phyloP scores from a whole-genome alignment of 2,113 vertebrate species.

The Coregonus clupeaformis region DNA sequence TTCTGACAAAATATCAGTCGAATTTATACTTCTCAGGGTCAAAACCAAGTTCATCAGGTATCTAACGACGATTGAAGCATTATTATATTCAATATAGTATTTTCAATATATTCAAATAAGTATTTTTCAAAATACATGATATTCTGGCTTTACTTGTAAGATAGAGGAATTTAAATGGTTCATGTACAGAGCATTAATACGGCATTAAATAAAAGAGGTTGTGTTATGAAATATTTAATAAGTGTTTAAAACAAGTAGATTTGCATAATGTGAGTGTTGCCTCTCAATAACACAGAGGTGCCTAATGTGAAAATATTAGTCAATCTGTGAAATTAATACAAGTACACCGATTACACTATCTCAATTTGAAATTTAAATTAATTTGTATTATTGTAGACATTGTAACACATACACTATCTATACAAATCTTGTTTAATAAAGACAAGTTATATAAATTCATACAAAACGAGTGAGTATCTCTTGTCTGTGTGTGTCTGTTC shows the following conservation, averaged over 20 bases:
- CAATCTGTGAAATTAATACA: constrained; percentile 56
- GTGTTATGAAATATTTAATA: neutral
- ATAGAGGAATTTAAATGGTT: neutral
- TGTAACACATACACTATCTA: constrained; percentile 39
- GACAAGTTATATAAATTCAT: neutral
- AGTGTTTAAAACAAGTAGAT: constrained; percentile 13
- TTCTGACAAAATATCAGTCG: neutral
- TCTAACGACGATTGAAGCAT: too few species aligned
- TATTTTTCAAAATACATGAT: neutral
- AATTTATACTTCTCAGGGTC: neutral
- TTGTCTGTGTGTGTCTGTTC: neutral
- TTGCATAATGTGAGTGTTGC: constrained; percentile 3
- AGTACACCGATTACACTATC: neutral
- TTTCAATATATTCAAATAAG: neutral
- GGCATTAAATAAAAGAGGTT: neutral
- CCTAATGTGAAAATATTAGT: constrained; percentile 35
- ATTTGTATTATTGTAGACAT: constrained; percentile 18
- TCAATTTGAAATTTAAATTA: constrained; percentile 31
- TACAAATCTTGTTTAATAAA: constrained; percentile 3
- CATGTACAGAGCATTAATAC: neutral
- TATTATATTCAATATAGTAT: neutral
- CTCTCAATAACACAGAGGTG: constrained; percentile 21
- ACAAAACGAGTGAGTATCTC: constrained; percentile 36
- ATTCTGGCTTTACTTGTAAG: neutral
- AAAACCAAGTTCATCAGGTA: neutral